Base-by-base conservation (phyloP, 2,888 invertebrate genomes). In the Athalia rosae region DNA sequence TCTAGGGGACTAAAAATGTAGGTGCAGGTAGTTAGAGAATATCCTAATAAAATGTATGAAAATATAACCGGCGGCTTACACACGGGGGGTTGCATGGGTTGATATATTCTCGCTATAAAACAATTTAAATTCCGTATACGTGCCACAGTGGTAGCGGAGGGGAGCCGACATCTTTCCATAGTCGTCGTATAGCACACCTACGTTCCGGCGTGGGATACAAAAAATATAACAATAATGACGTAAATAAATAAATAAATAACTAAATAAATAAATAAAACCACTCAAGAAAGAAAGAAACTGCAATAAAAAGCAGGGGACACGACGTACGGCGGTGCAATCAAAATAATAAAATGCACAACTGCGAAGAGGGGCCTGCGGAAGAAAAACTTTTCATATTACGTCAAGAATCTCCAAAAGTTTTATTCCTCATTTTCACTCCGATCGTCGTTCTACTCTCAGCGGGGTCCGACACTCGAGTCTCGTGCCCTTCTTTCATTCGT, bases 81-180 rank as follows among this genome's bases (percentile, higher is more conserved):
- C 41, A 62, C 11, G 64, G 13, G 13, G 47, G 7, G 41, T 8
- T 4, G 47, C 41, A 41, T 3, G 5, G 43, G 13, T 71, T 8
- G 45, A 13, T 4, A 47, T 71, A 43, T 61, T 53, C 76, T 78
- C 77, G 79, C 80, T 81, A 81, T 81, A 81, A 81, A 81, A 81
- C 81, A 79, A 81, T 81, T 81, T 79, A 78, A 81, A 81, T 80
- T 81, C 79, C 61, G 28, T 48, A 11, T 74, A 61, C 48, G 50
- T n/a, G 41, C 13, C 45, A 59, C 48, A 13, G 61, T 61, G 15
- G 28, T 28, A 28, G 2, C n/a, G n/a, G 28, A 1, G 28, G 28
- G 28, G 28, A 71, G 13, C 13, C 50, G 71, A 71, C 66, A 76
- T 77, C 59, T 59, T 77, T 61, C 48, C 56, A 53, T 15, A 11